Evolutionary conservation across 2,797 vertebrate species (phyloP).

Genomic region (Melanotaenia parkinsoni): DNA sequence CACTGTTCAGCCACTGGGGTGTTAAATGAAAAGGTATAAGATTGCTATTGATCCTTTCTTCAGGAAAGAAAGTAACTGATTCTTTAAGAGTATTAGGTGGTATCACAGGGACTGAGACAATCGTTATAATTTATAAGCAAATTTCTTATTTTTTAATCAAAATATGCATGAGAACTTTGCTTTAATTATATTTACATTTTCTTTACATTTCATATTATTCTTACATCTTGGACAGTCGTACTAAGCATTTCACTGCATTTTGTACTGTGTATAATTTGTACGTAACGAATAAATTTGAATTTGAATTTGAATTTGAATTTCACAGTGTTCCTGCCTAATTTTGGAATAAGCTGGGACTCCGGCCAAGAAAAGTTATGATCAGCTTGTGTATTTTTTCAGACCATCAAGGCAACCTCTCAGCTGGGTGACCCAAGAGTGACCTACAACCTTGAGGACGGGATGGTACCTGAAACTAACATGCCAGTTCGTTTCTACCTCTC

Average conservation of each 20-base stretch:
- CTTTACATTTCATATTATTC: no score
- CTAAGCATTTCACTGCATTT: no score
- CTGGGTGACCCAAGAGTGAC: constrained; percentile 90
- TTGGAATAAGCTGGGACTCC: not conserved
- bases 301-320: no score
- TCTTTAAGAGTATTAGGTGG: not conserved
- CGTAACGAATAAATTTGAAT: no score
- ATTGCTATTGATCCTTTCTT: constrained; percentile 11
- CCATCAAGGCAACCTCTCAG: constrained; percentile 86
- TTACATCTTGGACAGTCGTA: no score
- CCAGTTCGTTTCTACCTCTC: constrained; percentile 92
- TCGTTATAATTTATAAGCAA: not conserved
- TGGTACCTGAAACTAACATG: constrained; percentile 92
- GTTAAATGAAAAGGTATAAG: constrained; percentile 11
- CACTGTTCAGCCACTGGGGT: not conserved
- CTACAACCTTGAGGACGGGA: constrained; percentile 90
- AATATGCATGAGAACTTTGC: no score
- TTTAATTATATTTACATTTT: not conserved
- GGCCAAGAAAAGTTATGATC: not conserved
- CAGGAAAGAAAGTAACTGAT: constrained; percentile 9
- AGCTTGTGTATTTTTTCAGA: constrained; percentile 72
- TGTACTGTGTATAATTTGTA: no score
- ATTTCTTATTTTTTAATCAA: not conserved
- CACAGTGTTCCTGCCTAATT: not conserved
- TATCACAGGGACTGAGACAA: constrained; percentile 3